Evolutionary conservation across 2,797 vertebrate species (phyloP), one percentile per base, ranked within the genome.

Genomic region (Steatocranus sp.): DNA sequence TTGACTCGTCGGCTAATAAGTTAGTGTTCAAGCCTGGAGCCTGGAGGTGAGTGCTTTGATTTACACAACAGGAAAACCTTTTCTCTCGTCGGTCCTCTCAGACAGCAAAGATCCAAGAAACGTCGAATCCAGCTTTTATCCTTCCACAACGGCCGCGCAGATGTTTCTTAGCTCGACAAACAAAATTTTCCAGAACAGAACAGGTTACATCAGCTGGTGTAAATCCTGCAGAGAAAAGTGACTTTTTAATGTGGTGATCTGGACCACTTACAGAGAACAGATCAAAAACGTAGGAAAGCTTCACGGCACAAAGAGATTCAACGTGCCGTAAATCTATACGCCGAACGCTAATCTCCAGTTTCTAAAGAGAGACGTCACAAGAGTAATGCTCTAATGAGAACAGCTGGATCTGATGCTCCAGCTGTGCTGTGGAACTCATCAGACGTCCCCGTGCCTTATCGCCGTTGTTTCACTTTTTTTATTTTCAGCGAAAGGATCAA

Each of bases 401-500:
- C 75, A 81, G 73, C 78, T 75, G 80, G 81, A 76, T 83, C 17
- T 15, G 75, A 78, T 4, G 18, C 66, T 20, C 75, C 51, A 18
- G 61, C 79, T 32, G 82, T 6, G 54, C 78, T 11, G 79, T 49
- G 7, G 3, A 36, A 75, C 15, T 25, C 75, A 61, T 63, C 79
- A 78, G 17, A 80, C 68, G 25, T 43, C 54, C 5, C 17, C 2
- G 76, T n/a, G 32, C 49, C 38, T 86, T 79, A 75, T 82, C 73
- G 2, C 74, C 12, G 20, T 53, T 54, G 7, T 53, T 78, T 82
- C 85, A 6, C 58, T 14, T 38, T 38, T 76, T 11, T 34, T 58
- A 73, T 14, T 63, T 38, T 63, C 34, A 68, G 11, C 0, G 2
- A 30, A 5, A 17, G 75, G 82, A 87, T 91, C 87, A 88, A 86